Percentiles rank a stretch among this genome's conserved stretches.
Evolutionary conservation across 2,113 vertebrate species (phyloP).

Genomic region (Eira barbara): DNA sequence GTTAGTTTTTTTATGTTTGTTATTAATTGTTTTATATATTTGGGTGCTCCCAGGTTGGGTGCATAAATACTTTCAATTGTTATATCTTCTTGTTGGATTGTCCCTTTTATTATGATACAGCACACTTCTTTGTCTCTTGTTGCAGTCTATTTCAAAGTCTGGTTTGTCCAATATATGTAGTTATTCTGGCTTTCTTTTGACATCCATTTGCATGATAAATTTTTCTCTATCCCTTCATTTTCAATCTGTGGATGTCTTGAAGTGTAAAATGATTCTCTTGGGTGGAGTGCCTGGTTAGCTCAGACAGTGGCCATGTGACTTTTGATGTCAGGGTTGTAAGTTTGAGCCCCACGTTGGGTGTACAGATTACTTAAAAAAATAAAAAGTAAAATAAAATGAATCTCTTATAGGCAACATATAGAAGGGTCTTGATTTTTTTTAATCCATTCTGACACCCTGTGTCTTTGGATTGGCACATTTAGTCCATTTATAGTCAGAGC

Average conservation of each 20-base stretch:
- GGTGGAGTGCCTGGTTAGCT: background rate
- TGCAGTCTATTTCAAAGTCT: background rate
- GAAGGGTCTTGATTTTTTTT: background rate
- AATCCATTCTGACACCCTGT: background rate
- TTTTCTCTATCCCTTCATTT: background rate
- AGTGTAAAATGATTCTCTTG: background rate
- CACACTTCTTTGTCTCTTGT: background rate
- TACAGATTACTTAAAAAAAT: background rate
- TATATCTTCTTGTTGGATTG: background rate
- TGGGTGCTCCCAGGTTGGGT: background rate
- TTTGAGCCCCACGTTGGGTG: background rate
- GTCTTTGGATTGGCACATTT: background rate
- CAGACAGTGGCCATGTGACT: background rate
- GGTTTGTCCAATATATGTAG: background rate
- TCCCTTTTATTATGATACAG: background rate
- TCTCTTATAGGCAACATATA: background rate
- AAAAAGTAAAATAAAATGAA: background rate
- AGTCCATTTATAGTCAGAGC: background rate
- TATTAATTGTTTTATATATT: background rate
- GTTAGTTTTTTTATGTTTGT: background rate
- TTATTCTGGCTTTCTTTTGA: background rate
- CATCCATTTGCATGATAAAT: background rate
- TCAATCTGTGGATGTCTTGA: background rate
- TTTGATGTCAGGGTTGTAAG: background rate
- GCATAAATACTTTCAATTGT: background rate